Conservation (phyloP, 2,888 invertebrate species). For the Heliconius aoede region DNA sequence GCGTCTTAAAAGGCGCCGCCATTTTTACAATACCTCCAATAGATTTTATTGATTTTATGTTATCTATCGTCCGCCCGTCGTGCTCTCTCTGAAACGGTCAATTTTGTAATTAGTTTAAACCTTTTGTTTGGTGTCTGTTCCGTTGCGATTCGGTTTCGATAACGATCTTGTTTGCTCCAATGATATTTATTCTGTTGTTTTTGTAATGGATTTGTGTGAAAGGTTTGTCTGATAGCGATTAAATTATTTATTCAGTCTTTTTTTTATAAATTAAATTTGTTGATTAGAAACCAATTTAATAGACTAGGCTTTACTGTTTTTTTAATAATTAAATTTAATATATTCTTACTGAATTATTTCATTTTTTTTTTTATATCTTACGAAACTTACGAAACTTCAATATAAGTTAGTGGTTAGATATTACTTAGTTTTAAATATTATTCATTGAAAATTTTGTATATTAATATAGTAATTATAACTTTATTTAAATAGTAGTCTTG, state of each 20-base stretch:
- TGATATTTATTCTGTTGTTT: slow-evolving; percentile 27
- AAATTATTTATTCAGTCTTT: background rate
- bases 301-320: too few relatives aligned
- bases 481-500: too few relatives aligned
- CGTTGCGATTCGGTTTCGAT: slow-evolving; percentile 60
- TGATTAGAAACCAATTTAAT: too few relatives aligned
- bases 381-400: too few relatives aligned
- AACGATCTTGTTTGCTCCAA: slow-evolving; percentile 38
- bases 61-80: slow-evolving; percentile 67
- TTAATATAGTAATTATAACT: too few relatives aligned
- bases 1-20: slow-evolving; percentile 71
- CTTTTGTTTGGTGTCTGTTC: slow-evolving; percentile 62
- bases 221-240: background rate
- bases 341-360: too few relatives aligned
- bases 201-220: background rate
- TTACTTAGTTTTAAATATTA: too few relatives aligned
- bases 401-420: too few relatives aligned
- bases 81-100: slow-evolving; percentile 72
- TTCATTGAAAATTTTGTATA: too few relatives aligned
- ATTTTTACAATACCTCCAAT: slow-evolving; percentile 54
- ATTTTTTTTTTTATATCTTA: too few relatives aligned
- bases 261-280: background rate
- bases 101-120: slow-evolving; percentile 73
- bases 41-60: slow-evolving; percentile 83
- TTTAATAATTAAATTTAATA: too few relatives aligned